Evolutionary conservation across 1,140 invertebrate species (phyloP).

Genomic region (Drosophila paulistorum): DNA sequence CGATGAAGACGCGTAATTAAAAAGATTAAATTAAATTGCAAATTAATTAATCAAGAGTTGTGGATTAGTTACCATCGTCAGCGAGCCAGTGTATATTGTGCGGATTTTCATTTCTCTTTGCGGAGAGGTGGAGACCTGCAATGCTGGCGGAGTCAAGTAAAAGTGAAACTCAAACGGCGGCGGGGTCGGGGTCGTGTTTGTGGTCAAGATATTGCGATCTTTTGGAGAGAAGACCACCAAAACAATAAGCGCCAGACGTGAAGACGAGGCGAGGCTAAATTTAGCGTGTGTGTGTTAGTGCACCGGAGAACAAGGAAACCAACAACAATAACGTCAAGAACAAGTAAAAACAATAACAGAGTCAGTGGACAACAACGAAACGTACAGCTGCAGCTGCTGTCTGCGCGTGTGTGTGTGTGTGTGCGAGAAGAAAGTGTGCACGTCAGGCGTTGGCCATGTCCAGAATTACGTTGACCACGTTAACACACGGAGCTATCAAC

Average conservation of each 20-base stretch:
- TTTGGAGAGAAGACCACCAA: conserved; percentile 59
- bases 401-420: conserved; percentile 39
- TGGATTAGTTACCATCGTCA: conserved; percentile 1
- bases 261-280: conserved; percentile 39
- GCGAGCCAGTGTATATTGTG: conserved; percentile 5
- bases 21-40: conserved; percentile 3
- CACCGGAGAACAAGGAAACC: conserved; percentile 37
- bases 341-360: conserved; percentile 42
- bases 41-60: conserved; percentile 20
- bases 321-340: conserved; percentile 30
- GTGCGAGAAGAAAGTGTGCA: conserved; percentile 60
- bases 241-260: conserved; percentile 47
- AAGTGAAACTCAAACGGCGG: conserved; percentile 32
- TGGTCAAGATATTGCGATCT: conserved; percentile 56
- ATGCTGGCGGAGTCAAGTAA: conserved; percentile 38
- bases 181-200: conserved; percentile 43
- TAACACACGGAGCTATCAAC: conserved; percentile 44
- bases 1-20: conserved; percentile 45
- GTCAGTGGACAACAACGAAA: conserved; percentile 39
- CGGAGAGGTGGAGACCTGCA: conserved; percentile 24
- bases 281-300: conserved; percentile 34
- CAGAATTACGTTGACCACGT: conserved; percentile 61
- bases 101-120: conserved; percentile 8
- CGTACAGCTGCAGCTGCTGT: conserved; percentile 44
- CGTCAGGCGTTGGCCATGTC: conserved; percentile 67